Evolutionary conservation across 2,888 invertebrate genomes (phyloP).

Genomic region (Amorpha juglandis): DNA sequence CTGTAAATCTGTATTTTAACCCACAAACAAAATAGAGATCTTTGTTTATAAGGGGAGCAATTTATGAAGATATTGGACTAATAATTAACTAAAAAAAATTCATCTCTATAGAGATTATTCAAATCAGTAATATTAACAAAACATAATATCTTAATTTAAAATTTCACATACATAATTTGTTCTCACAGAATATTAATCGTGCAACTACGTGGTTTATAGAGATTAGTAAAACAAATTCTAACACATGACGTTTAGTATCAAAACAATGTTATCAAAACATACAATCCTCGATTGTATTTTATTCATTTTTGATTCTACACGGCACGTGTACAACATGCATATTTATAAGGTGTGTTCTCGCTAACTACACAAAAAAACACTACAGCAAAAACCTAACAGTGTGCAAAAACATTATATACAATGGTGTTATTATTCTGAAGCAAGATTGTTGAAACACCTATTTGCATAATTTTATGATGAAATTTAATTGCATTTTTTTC

Average conservation of each 20-base stretch:
- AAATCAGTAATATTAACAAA: background rate
- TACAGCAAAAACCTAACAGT: too few species aligned
- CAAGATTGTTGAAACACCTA: too few species aligned
- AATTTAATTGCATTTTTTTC: too few species aligned
- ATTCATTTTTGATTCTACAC: constrained; percentile 6
- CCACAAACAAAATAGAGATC: too few species aligned
- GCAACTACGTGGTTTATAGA: background rate
- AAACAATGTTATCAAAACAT: background rate
- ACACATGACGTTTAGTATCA: background rate
- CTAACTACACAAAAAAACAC: too few species aligned
- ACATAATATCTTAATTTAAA: background rate
- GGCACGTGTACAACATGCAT: background rate
- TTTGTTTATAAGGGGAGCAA: too few species aligned
- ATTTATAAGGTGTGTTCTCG: too few species aligned
- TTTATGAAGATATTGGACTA: background rate
- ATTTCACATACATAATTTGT: background rate
- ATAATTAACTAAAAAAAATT: background rate
- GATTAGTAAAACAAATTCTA: background rate
- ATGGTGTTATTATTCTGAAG: too few species aligned
- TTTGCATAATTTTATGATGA: too few species aligned
- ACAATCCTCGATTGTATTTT: background rate
- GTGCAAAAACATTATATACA: too few species aligned
- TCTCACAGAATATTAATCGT: background rate
- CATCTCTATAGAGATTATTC: background rate
- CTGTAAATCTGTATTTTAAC: too few species aligned